These are phyloP conservation scores for Caracal caracal DNA, from an alignment of 2,113 vertebrate species.

Conservation along the genomic window DNA sequence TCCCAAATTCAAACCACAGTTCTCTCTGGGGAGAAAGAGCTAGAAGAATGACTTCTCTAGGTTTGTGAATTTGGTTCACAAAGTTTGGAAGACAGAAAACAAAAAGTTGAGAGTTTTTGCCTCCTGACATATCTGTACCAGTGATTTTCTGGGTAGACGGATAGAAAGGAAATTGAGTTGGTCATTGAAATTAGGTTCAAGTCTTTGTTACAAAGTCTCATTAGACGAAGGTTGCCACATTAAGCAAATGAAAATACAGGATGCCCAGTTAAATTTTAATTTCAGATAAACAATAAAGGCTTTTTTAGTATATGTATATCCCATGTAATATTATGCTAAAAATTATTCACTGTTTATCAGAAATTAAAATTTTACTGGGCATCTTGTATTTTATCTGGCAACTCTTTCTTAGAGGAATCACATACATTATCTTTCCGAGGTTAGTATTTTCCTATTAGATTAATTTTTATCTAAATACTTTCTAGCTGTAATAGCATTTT, in stretches of 20 bases:
- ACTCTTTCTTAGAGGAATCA: neutral
- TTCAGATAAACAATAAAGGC: neutral
- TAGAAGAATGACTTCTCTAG: conserved; percentile 1
- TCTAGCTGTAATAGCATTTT: neutral
- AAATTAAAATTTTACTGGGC: conserved; percentile 21
- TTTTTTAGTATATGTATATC: neutral
- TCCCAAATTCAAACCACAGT: neutral
- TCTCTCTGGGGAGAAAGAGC: neutral
- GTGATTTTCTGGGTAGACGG: neutral
- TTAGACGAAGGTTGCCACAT: neutral
- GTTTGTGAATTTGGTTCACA: neutral
- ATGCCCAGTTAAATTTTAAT: neutral
- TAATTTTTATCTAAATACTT: neutral
- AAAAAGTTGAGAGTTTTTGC: neutral
- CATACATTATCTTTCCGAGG: neutral
- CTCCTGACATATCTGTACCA: neutral
- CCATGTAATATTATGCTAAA: neutral
- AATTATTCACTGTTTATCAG: neutral
- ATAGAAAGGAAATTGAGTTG: neutral
- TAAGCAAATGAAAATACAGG: neutral
- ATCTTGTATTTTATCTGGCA: neutral
- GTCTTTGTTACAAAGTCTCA: neutral
- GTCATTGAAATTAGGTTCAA: neutral
- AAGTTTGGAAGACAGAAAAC: neutral
- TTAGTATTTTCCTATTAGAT: neutral